Base-by-base conservation (phyloP, 2,113 vertebrate genomes). In the Rhea pennata region DNA sequence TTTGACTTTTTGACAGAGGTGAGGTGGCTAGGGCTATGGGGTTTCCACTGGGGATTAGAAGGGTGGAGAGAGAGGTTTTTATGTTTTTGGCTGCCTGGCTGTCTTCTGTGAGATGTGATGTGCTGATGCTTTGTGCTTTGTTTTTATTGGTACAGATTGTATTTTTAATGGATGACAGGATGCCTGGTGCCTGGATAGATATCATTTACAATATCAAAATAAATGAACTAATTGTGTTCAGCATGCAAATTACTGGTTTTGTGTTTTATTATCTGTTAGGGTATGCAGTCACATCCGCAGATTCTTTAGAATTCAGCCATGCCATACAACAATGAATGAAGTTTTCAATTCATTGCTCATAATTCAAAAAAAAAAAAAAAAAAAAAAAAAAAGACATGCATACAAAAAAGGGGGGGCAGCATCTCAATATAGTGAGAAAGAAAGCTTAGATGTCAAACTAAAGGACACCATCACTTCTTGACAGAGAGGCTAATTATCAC, bases 121-220 rank as follows among this genome's bases (percentile, higher is more conserved):
- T 93, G 83, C 88, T 84, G 76, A 92, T 92, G 20, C 24, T 88
- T 96, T 96, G 88, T 92, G 20, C 24, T 88, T 96, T 96, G 88
- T 94, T 96, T 96, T 94, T 92, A 82, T 93, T 96, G 90, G 95
- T 94, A 84, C 83, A 87, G 53, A 88, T 27, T 88, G 62, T 78
- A 72, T 95, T 96, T 95, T 94, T 91, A 96, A 93, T 90, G 84
- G 88, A 92, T 96, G 92, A 86, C 88, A 89, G 84, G 53, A 92
- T 93, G 92, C 88, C 86, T 91, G 23, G 73, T 72, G 53, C 92
- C 76, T 81, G 76, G 83, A 78, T 65, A 96, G 77, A 78, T 78
- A 90, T 40, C 0, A 61, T 79, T 94, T 96, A 78, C 70, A 81
- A 67, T 78, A 76, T 93, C 85, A 94, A 90, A 94, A 96, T 84